phyloP scores from a whole-genome alignment of 1,140 invertebrate species.

The Cherax quadricarinatus region DNA sequence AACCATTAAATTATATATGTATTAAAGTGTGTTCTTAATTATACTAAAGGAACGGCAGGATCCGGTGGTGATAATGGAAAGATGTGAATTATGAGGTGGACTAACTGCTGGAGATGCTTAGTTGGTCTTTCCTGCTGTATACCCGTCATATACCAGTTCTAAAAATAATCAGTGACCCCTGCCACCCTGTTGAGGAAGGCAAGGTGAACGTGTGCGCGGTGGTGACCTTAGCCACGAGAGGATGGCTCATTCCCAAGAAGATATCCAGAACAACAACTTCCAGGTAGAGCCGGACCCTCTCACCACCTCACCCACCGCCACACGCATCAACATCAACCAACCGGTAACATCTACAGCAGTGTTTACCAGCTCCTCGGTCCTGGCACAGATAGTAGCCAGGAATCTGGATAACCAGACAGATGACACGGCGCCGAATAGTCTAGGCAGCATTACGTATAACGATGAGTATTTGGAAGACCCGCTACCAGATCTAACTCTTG shows the following conservation, averaged over 20 bases:
- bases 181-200: not conserved
- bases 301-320: not conserved
- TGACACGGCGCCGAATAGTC: conserved; percentile 53
- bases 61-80: not conserved
- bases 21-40: too few species aligned
- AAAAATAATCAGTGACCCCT: not conserved
- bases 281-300: conserved; percentile 22
- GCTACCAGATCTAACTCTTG: conserved; percentile 59
- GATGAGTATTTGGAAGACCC: conserved; percentile 69
- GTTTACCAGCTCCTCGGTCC: conserved; percentile 20
- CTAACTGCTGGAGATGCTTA: not conserved
- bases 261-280: conserved; percentile 53
- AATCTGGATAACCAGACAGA: conserved; percentile 51
- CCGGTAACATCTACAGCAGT: conserved; percentile 11
- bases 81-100: not conserved
- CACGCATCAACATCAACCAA: not conserved
- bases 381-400: conserved; percentile 38
- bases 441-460: conserved; percentile 53
- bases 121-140: too few species aligned
- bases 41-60: too few species aligned
- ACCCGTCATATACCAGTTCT: too few species aligned
- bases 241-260: conserved; percentile 52
- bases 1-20: too few species aligned
- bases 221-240: not conserved
- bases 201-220: not conserved